These are phyloP conservation scores for Cylindroiulus punctatus DNA, from an alignment of 2,888 invertebrate genomes.

Conservation along the genomic window DNA sequence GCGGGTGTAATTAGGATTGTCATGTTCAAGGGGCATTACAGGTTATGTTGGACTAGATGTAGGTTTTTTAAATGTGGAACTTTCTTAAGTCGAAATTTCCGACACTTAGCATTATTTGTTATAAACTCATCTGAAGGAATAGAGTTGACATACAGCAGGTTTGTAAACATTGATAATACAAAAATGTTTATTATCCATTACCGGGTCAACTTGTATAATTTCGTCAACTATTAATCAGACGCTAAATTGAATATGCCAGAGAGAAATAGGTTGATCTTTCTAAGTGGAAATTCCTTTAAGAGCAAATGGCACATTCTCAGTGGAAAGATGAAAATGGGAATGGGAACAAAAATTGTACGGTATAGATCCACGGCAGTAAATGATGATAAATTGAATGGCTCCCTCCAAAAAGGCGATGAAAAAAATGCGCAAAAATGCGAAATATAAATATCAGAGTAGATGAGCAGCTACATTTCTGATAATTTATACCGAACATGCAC, in stretches of 20 bases:
- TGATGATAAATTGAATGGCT: background rate
- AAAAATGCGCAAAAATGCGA: background rate
- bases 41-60: too few relatives aligned
- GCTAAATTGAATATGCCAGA: background rate
- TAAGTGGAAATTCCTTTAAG: background rate
- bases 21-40: too few relatives aligned
- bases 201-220: background rate
- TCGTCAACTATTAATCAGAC: conserved; percentile 19
- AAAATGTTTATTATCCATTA: background rate
- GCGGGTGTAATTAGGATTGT: too few relatives aligned
- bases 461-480: background rate
- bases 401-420: background rate
- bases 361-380: background rate
- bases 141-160: background rate
- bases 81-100: too few relatives aligned
- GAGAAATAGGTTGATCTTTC: background rate
- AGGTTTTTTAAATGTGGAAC: too few relatives aligned
- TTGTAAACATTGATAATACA: background rate
- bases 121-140: too few relatives aligned
- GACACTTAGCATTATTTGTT: too few relatives aligned
- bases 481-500: background rate
- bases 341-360: background rate
- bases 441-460: conserved; percentile 17
- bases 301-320: background rate
- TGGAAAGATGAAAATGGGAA: background rate